Evolutionary conservation across 2,113 vertebrate species (phyloP).

Genomic region (Sceloporus undulatus): DNA sequence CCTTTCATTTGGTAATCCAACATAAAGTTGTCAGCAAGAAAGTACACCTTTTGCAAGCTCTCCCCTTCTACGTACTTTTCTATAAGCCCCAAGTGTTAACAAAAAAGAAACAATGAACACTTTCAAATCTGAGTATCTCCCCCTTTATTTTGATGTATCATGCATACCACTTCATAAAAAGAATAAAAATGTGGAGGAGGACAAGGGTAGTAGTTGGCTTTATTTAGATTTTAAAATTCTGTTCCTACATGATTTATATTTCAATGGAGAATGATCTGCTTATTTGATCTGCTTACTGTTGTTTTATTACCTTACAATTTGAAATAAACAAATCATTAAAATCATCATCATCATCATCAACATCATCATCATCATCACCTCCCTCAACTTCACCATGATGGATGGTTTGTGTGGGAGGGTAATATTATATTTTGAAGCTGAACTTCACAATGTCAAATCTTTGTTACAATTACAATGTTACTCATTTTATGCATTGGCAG

Average conservation of each 20-base stretch:
- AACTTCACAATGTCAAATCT: conserved; percentile 47
- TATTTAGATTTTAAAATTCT: conserved; percentile 16
- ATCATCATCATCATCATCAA: too few species aligned
- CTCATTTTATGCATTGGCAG: conserved; percentile 42
- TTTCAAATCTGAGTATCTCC: background rate
- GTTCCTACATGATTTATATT: conserved; percentile 35
- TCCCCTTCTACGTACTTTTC: conserved; percentile 1
- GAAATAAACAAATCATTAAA: conserved; percentile 51
- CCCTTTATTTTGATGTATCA: conserved; percentile 35
- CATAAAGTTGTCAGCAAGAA: background rate
- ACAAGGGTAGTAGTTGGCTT: conserved; percentile 1
- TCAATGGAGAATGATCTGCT: conserved; percentile 33
- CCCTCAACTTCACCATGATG: conserved; percentile 30
- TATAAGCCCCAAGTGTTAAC: background rate
- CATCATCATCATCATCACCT: background rate
- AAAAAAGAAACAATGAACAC: background rate
- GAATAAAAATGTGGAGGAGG: background rate
- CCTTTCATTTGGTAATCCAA: background rate
- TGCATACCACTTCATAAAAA: background rate
- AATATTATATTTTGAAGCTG: conserved; percentile 48
- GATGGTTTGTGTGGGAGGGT: conserved; percentile 34
- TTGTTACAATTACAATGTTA: conserved; percentile 27
- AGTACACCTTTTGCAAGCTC: background rate
- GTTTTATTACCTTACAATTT: conserved; percentile 37
- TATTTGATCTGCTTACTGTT: conserved; percentile 36